These are phyloP conservation scores for Phylloscopus collybita DNA, from an alignment of 2,797 vertebrate genomes.

Conservation along the genomic window DNA sequence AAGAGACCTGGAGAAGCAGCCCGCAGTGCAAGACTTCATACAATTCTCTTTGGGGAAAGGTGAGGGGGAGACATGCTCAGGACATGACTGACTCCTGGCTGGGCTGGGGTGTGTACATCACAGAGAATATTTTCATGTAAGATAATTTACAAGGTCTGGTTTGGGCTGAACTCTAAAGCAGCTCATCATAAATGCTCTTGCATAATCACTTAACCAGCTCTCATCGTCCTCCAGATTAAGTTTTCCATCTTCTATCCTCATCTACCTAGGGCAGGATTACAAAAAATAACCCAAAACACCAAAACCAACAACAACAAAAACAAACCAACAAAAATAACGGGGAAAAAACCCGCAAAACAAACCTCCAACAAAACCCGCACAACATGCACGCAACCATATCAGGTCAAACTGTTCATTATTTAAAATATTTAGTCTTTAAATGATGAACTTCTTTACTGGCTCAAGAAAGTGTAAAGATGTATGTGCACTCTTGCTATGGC, in stretches of 20 bases:
- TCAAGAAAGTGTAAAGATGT: not conserved
- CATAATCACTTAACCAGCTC: not conserved
- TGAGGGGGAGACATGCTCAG: not conserved
- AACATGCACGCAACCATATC: not conserved
- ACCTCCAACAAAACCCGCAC: not conserved
- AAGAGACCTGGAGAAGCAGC: not conserved
- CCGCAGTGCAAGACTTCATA: not conserved
- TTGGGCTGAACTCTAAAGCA: not conserved
- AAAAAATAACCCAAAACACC: not conserved
- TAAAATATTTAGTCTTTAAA: not conserved
- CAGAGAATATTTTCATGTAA: not conserved
- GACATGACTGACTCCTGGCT: not conserved
- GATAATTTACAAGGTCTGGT: not conserved
- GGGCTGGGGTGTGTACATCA: not conserved
- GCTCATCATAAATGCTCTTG: not conserved
- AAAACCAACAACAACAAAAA: not conserved
- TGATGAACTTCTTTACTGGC: not conserved
- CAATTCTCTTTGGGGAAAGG: not conserved
- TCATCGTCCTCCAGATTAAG: not conserved
- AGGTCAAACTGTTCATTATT: not conserved
- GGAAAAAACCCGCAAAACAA: not conserved
- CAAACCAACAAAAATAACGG: too few species aligned
- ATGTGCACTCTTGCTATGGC: not conserved
- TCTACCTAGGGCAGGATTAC: not conserved
- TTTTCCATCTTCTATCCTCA: not conserved